A percentile compares a stretch with the other conserved stretches of the same genome.
phyloP scores from a whole-genome alignment of 2,113 vertebrate genomes.

The Seriola quinqueradiata region DNA sequence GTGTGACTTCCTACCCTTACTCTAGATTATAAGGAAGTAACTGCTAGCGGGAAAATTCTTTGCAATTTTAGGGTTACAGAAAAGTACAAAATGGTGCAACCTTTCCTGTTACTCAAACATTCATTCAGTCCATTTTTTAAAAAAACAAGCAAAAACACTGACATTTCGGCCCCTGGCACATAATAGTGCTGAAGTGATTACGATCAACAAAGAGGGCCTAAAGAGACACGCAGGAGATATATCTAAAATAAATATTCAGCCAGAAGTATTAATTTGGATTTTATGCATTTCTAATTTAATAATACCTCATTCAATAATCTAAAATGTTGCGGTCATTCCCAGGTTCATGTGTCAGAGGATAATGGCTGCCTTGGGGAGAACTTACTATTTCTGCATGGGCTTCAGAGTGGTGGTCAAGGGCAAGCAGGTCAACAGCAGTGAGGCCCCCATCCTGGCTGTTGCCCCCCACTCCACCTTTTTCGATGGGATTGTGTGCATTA shows the following conservation, averaged over 20 bases:
- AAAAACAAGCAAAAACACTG: not conserved
- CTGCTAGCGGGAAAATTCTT: not conserved
- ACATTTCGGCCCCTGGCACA: not conserved
- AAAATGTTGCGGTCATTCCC: constrained; percentile 3
- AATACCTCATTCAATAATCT: not conserved
- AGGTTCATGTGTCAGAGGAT: constrained; percentile 86
- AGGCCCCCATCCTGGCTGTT: constrained; percentile 92
- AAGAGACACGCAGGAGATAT: not conserved
- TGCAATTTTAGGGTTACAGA: not conserved
- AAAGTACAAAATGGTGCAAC: constrained; percentile 33
- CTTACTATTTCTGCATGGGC: constrained; percentile 91
- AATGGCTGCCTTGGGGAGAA: constrained; percentile 85
- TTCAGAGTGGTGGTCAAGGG: constrained; percentile 92
- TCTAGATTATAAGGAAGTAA: constrained; percentile 52
- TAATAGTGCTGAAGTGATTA: too few species aligned
- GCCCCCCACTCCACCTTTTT: constrained; percentile 97
- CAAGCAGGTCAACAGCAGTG: constrained; percentile 78
- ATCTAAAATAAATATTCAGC: not conserved
- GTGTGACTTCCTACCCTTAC: not conserved
- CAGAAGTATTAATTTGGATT: not conserved
- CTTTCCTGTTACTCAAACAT: constrained; percentile 33
- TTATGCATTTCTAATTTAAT: too few species aligned
- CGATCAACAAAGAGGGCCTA: not conserved
- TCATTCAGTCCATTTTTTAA: not conserved
- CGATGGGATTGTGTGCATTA: constrained; percentile 91